Evolutionary conservation across 2,888 invertebrate genomes (phyloP).

Genomic region (Lutraria lutraria): DNA sequence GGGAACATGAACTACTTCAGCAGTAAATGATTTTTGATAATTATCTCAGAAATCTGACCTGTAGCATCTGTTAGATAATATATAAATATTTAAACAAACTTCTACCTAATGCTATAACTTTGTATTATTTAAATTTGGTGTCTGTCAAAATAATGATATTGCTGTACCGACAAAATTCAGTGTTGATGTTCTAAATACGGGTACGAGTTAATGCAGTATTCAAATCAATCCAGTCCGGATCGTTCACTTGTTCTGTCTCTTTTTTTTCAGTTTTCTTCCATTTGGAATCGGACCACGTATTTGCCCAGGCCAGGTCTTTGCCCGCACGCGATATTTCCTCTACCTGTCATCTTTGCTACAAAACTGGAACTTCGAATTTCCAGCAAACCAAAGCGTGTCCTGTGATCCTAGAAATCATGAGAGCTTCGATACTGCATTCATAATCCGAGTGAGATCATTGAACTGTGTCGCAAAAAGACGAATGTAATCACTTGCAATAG

Average conservation of each 20-base stretch:
- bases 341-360: slow-evolving; percentile 25
- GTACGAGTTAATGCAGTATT: no score
- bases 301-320: slow-evolving; percentile 11
- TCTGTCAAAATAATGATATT: no score
- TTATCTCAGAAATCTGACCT: not conserved
- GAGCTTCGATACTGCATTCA: not conserved
- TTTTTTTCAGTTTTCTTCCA: slow-evolving; percentile 20
- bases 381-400: not conserved
- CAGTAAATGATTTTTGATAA: not conserved
- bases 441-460: not conserved
- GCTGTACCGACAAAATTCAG: no score
- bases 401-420: slow-evolving; percentile 11
- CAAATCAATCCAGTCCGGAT: no score
- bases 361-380: slow-evolving; percentile 6
- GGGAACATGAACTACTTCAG: not conserved
- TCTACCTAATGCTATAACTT: not conserved
- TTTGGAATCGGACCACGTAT: slow-evolving; percentile 1
- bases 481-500: not conserved
- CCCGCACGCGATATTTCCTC: slow-evolving; percentile 19
- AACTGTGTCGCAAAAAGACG: not conserved
- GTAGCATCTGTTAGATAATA: no score
- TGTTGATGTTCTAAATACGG: no score
- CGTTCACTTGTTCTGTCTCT: not conserved
- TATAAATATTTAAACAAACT: no score
- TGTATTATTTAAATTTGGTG: not conserved